A percentile compares a stretch with the other conserved stretches of the same genome.
These are phyloP conservation scores for Noctua pronuba DNA, from an alignment of 2,888 invertebrate genomes.

Conservation along the genomic window DNA sequence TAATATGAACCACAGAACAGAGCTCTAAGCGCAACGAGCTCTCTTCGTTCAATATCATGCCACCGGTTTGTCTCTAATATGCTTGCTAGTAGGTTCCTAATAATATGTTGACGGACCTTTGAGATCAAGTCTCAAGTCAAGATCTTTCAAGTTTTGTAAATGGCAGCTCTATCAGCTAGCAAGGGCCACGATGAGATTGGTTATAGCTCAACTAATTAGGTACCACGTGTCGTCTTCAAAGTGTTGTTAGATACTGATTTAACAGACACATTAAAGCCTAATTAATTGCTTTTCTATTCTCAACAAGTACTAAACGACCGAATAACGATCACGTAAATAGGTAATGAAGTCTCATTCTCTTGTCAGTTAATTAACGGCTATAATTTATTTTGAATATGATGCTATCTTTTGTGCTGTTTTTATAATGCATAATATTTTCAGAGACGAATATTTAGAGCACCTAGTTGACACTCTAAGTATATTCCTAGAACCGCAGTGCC, in stretches of 20 bases:
- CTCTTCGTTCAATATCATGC: neutral
- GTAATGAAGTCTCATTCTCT: neutral
- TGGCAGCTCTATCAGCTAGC: neutral
- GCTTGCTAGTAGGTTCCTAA: neutral
- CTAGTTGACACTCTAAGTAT: neutral
- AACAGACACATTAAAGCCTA: neutral
- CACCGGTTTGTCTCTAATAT: neutral
- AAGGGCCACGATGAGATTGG: neutral
- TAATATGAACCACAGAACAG: neutral
- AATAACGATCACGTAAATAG: neutral
- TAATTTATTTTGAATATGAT: too few species aligned
- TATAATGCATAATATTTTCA: neutral
- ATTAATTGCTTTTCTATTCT: slow-evolving; percentile 8
- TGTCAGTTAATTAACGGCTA: neutral
- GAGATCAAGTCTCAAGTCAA: too few species aligned
- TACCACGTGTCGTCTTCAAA: neutral
- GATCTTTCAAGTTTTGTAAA: neutral
- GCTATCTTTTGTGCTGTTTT: neutral
- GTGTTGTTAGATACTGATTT: neutral
- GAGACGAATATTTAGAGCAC: neutral
- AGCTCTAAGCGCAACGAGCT: neutral
- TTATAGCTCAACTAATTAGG: neutral
- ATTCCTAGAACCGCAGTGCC: slow-evolving; percentile 10
- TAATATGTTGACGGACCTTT: neutral
- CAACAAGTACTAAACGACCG: neutral